Evolutionary conservation across 2,113 vertebrate genomes (phyloP).

Genomic region (Hystrix brachyura): DNA sequence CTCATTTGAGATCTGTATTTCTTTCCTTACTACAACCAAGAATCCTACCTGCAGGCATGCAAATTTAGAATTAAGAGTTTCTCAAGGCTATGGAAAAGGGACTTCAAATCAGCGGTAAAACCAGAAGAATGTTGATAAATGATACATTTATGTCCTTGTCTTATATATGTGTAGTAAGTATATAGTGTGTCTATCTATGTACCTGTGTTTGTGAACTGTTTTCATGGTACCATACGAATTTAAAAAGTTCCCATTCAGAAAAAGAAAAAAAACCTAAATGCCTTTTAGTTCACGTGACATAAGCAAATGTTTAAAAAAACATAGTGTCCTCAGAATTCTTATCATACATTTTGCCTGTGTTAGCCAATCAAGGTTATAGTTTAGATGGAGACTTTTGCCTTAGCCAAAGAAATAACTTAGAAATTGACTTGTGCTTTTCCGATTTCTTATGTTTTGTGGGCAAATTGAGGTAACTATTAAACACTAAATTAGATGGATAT

Average conservation of each 20-base stretch:
- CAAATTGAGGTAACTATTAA: neutral
- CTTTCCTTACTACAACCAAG: neutral
- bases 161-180: neutral
- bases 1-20: neutral
- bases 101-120: neutral
- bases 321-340: neutral
- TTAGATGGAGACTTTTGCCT: neutral
- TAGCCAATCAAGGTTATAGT: neutral
- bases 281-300: neutral
- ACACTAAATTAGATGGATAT: neutral
- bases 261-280: neutral
- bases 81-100: neutral
- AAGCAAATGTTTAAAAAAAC: neutral
- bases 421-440: neutral
- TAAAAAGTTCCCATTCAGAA: neutral
- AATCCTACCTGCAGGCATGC: neutral
- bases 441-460: neutral
- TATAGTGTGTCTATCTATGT: neutral
- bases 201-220: neutral
- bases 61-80: neutral
- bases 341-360: neutral
- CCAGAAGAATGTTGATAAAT: neutral
- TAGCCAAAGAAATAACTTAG: neutral
- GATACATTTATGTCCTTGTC: neutral
- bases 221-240: neutral